A percentile compares a stretch with the other conserved stretches of the same genome.
Conservation (phyloP, 2,888 invertebrate species). For the Tipula confusa region DNA sequence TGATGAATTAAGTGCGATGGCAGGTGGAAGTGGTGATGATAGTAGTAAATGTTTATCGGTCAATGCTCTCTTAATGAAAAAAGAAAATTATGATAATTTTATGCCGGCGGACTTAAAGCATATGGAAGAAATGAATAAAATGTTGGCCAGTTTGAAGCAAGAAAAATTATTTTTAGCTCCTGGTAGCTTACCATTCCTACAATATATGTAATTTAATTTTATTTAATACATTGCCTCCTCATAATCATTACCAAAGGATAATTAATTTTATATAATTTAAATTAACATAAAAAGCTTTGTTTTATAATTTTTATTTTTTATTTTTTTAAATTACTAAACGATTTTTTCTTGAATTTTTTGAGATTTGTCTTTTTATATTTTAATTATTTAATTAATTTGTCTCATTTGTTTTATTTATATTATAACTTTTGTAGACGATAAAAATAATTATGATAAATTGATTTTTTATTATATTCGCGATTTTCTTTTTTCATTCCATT, state of each 20-base stretch:
- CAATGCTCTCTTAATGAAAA: slow-evolving; percentile 37
- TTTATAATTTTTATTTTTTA: background rate
- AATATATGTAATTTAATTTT: background rate
- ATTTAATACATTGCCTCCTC: background rate
- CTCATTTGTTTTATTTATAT: slow-evolving; percentile 17
- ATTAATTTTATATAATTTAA: slow-evolving; percentile 25
- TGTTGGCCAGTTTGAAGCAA: background rate
- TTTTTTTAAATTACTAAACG: background rate
- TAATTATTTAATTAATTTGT: background rate
- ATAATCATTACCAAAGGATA: slow-evolving; percentile 14
- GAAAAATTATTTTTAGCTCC: slow-evolving; percentile 26
- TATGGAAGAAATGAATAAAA: slow-evolving; percentile 28
- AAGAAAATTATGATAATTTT: slow-evolving; percentile 34
- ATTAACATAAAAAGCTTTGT: slow-evolving; percentile 15
- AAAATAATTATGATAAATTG: background rate
- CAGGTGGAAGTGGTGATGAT: background rate
- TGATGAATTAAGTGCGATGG: slow-evolving; percentile 34
- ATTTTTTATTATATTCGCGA: background rate
- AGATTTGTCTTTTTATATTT: background rate
- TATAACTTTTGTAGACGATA: slow-evolving; percentile 3
- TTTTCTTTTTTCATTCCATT: background rate
- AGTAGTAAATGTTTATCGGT: slow-evolving; percentile 34
- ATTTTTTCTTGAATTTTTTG: background rate
- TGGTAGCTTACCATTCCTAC: background rate
- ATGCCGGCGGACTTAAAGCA: slow-evolving; percentile 27